Evolutionary conservation across 2,113 vertebrate genomes (phyloP).

Genomic region (Meles meles): DNA sequence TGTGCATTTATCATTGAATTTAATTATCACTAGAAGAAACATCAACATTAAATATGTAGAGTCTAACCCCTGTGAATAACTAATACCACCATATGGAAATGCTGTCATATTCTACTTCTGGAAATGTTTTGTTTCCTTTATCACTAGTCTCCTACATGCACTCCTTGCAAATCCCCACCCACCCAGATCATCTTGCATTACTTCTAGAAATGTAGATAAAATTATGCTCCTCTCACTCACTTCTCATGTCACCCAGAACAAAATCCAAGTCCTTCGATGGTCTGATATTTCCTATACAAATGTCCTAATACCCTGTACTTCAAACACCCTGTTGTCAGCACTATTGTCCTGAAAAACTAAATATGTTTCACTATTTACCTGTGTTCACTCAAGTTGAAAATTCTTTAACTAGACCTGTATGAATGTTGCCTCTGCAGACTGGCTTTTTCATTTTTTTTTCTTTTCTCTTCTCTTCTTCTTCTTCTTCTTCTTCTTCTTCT

Average conservation of each 20-base stretch:
- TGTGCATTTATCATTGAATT: not conserved
- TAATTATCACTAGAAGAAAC: not conserved
- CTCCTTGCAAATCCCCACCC: not conserved
- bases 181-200: not conserved
- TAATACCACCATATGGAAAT: not conserved
- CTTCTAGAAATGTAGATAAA: not conserved
- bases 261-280: not conserved
- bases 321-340: fast-evolving
- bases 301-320: too few species aligned
- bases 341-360: not conserved
- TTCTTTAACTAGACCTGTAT: not conserved
- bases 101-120: too few species aligned
- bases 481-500: too few species aligned
- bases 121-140: not conserved
- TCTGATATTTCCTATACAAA: not conserved
- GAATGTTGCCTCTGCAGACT: not conserved
- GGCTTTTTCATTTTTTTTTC: not conserved
- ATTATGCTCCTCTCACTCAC: not conserved
- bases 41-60: not conserved
- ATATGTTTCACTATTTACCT: not conserved
- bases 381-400: not conserved
- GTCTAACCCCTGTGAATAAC: not conserved
- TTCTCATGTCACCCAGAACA: too few species aligned
- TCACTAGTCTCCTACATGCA: fast-evolving
- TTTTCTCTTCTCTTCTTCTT: too few species aligned